Percentiles rank a stretch among this genome's conserved stretches.
Evolutionary conservation across 2,797 vertebrate species (phyloP).

Genomic region (Mus caroli): DNA sequence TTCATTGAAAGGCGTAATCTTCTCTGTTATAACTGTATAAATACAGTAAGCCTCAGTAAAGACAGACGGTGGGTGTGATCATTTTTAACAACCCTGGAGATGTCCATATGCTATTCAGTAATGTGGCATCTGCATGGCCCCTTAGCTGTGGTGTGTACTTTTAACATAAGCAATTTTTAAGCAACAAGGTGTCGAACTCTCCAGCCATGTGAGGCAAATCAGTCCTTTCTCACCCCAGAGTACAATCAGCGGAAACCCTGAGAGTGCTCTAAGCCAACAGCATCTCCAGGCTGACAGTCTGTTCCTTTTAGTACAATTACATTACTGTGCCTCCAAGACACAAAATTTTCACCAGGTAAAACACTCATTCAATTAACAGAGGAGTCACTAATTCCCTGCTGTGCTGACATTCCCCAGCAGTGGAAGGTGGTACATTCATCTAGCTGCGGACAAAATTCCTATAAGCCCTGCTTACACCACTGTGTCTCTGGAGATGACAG

Average conservation of each 20-base stretch:
- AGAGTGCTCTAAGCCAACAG: constrained; percentile 25
- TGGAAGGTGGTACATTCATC: neutral
- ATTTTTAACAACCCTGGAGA: constrained; percentile 80
- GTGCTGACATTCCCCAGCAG: neutral
- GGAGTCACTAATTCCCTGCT: constrained; percentile 12
- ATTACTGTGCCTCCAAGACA: constrained; percentile 49
- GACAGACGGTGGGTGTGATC: constrained; percentile 75
- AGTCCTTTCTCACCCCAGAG: constrained; percentile 49
- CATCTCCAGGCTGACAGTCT: neutral
- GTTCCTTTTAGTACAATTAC: constrained; percentile 61
- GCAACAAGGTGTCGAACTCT: constrained; percentile 80
- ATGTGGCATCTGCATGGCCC: constrained; percentile 79
- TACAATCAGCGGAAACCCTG: constrained; percentile 46
- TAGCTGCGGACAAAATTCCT: neutral
- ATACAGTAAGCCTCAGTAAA: constrained; percentile 72
- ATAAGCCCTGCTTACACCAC: fast-evolving
- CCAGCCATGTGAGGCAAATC: constrained; percentile 70
- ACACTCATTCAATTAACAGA: constrained; percentile 53
- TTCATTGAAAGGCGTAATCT: constrained; percentile 71
- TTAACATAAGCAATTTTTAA: constrained; percentile 82
- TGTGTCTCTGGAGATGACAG: neutral
- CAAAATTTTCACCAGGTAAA: constrained; percentile 42
- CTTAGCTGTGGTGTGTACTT: constrained; percentile 68
- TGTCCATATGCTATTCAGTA: constrained; percentile 80
- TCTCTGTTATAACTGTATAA: constrained; percentile 67